Evolutionary conservation across 2,888 invertebrate genomes (phyloP).

Genomic region (Agriopis marginaria): DNA sequence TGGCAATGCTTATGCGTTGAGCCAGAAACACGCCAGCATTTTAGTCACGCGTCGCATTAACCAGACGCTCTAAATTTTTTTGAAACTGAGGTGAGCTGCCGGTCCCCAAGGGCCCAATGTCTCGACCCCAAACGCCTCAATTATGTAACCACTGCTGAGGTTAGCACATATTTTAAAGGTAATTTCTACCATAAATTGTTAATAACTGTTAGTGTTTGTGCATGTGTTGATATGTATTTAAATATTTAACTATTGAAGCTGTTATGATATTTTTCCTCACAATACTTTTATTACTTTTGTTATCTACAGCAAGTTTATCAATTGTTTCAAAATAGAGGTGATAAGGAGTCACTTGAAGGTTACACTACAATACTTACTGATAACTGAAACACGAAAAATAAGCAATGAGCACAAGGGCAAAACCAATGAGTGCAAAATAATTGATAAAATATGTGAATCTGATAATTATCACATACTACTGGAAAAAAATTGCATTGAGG

Average conservation of each 20-base stretch:
- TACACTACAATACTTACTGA: constrained; percentile 37
- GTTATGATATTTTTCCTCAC: not conserved
- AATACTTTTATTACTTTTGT: not conserved
- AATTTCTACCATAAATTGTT: too few relatives aligned
- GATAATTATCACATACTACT: constrained; percentile 1
- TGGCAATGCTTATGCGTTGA: too few relatives aligned
- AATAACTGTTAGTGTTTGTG: too few relatives aligned
- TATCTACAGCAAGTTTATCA: constrained; percentile 32
- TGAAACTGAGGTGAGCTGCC: too few relatives aligned
- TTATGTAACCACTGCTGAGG: too few relatives aligned
- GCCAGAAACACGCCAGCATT: too few relatives aligned
- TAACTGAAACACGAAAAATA: constrained; percentile 43
- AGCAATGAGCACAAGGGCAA: constrained; percentile 16
- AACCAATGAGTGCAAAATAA: not conserved
- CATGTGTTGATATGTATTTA: not conserved
- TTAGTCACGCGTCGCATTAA: too few relatives aligned
- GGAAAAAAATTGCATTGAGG: constrained; percentile 6
- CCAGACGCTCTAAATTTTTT: too few relatives aligned
- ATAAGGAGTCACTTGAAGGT: constrained; percentile 39
- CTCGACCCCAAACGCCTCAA: too few relatives aligned
- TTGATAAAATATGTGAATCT: constrained; percentile 2
- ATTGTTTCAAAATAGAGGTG: constrained; percentile 18
- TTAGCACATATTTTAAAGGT: not conserved
- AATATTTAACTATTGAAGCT: not conserved
- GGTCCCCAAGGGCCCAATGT: too few relatives aligned